Conservation (phyloP, 2,888 invertebrate genomes). For the Rhorus exstirpatorius region DNA sequence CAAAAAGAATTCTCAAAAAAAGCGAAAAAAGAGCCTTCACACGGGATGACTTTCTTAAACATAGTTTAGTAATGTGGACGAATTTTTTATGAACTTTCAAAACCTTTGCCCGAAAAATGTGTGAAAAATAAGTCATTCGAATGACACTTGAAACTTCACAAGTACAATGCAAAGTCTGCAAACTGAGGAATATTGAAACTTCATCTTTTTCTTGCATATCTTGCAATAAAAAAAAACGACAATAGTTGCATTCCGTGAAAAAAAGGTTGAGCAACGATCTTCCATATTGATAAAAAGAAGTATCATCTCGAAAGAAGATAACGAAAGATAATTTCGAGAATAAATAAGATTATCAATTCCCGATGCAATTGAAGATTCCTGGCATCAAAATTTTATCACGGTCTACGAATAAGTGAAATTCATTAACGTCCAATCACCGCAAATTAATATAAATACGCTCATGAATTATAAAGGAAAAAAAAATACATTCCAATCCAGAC, state of each 20-base stretch:
- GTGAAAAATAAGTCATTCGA: no score
- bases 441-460: conserved; percentile 12
- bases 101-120: no score
- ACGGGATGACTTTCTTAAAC: no score
- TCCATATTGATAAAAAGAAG: background rate
- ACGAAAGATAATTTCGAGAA: conserved; percentile 2
- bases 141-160: no score
- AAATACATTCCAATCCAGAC: background rate
- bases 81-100: no score
- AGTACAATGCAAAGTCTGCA: no score
- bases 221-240: no score
- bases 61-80: no score
- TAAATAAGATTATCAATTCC: conserved; percentile 15
- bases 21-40: no score
- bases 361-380: background rate
- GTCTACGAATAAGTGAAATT: conserved; percentile 13
- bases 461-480: background rate
- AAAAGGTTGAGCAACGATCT: background rate
- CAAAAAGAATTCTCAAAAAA: no score
- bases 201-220: no score
- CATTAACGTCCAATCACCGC: conserved; percentile 21
- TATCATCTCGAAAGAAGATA: background rate
- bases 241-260: background rate
- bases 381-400: conserved; percentile 20
- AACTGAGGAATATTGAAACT: no score